Evolutionary conservation across 1,140 invertebrate species (phyloP), one percentile per base, ranked within the genome.

Genomic region (Hycleus phaleratus): DNA sequence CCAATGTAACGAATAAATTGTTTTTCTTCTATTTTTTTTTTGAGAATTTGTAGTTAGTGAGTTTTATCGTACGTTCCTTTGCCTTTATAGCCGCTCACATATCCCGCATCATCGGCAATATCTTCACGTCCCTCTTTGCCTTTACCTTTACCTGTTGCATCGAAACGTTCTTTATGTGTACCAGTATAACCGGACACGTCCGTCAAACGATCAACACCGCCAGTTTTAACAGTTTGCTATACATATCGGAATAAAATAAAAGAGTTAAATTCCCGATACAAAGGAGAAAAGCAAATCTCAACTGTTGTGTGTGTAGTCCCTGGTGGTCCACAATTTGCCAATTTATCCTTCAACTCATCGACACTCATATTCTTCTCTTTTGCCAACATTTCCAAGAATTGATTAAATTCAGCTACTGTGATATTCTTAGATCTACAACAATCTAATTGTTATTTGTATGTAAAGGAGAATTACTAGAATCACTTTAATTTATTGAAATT

Each of bases 141-240:
- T 70, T 88, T 88, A 11, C 91, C 91, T 73, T 91, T 91, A n/a
- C 91, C 92, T 1, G 78, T 77, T 44, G 86, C 83, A 74, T 93
- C 91, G 69, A 93, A 95, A 26, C 93, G 80, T 62, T 93, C 86
- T 69, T 90, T 93, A 72, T 93, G 90, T 1, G 90, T 90, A 3
- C 92, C 93, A 0, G 92, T 95, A 75, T 94, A 95, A 71, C 91
- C 92, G 54, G 83, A 87, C 4, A 88, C 84, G 68, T 95, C 91
- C 6, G 95, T 97, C 59, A 98, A 71, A 46, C 93, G 80, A 57
- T 91, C 89, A 2, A 95, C 87, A 1, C 90, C 82, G 3, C 84
- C 83, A 0, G 83, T 82, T 24, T 85, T 85, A 52, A 64, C 66
- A 24, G 60, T 45, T 47, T 49, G 61, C 51, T 32, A 44, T 18